Evolutionary conservation across 2,888 invertebrate genomes (phyloP).

Genomic region (Bellardia bayeri): DNA sequence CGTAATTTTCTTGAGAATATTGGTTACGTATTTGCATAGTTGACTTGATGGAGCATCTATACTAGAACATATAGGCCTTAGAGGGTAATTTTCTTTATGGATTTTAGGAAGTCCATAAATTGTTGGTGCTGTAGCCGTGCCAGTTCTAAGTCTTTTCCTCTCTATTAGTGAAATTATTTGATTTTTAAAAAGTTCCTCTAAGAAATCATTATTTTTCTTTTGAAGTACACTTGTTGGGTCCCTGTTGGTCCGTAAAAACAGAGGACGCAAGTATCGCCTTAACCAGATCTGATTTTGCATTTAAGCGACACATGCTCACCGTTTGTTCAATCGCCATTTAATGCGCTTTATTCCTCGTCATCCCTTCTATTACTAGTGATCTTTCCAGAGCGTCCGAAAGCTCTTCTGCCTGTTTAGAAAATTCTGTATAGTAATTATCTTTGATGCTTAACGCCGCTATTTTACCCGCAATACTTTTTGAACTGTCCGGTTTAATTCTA

Average conservation of each 20-base stretch:
- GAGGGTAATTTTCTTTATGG: too few relatives aligned
- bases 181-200: too few relatives aligned
- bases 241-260: background rate
- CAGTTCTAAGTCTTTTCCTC: too few relatives aligned
- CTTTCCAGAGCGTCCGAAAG: background rate
- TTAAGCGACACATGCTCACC: background rate
- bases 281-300: background rate
- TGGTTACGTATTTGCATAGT: too few relatives aligned
- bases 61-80: too few relatives aligned
- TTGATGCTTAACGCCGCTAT: background rate
- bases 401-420: background rate
- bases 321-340: conserved; percentile 38
- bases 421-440: background rate
- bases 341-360: conserved; percentile 44
- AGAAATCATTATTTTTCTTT: too few relatives aligned
- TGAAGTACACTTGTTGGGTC: too few relatives aligned
- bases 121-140: too few relatives aligned
- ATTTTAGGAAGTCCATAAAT: too few relatives aligned
- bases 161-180: too few relatives aligned
- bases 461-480: background rate
- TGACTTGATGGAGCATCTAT: too few relatives aligned
- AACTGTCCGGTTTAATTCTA: conserved; percentile 9
- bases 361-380: conserved; percentile 11
- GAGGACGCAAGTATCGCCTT: background rate
- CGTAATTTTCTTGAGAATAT: too few relatives aligned